Conservation (phyloP, 2,888 invertebrate genomes). For the Torymus tubicola region DNA sequence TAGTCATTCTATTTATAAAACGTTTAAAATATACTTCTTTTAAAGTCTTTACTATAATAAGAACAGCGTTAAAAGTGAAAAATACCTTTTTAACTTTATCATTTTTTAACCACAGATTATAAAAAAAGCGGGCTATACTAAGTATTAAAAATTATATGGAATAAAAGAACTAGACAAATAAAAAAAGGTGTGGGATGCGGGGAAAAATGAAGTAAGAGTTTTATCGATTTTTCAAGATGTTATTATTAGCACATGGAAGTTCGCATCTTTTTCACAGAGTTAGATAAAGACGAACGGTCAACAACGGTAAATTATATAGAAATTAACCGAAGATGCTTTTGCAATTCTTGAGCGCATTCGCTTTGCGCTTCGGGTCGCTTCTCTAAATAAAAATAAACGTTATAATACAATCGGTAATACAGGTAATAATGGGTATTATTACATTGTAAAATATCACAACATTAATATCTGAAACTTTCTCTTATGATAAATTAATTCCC, state of each 20-base stretch:
- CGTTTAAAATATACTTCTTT: constrained; percentile 1
- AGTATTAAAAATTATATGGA: not conserved
- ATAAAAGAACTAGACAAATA: not conserved
- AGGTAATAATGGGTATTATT: constrained; percentile 70
- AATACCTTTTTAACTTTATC: too few relatives aligned
- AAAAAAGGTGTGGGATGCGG: too few relatives aligned
- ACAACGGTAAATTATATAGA: constrained; percentile 68
- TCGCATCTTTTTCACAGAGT: constrained; percentile 68
- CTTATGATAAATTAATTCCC: constrained; percentile 60
- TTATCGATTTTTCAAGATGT: constrained; percentile 65
- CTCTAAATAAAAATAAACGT: constrained; percentile 62
- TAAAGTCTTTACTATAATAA: not conserved
- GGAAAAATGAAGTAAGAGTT: constrained; percentile 8
- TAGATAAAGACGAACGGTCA: constrained; percentile 67
- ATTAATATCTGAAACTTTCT: constrained; percentile 70
- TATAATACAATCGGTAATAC: constrained; percentile 73
- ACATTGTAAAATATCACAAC: constrained; percentile 76
- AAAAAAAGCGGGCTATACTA: too few relatives aligned
- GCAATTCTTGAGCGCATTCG: constrained; percentile 33
- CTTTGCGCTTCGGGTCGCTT: constrained; percentile 28
- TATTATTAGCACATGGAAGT: constrained; percentile 76
- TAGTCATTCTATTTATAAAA: too few relatives aligned
- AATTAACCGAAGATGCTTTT: constrained; percentile 55
- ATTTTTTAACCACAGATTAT: too few relatives aligned
- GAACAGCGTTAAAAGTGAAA: too few relatives aligned